Percentiles rank a stretch among this genome's conserved stretches.
These are phyloP conservation scores for Muntiacus reevesi DNA, from an alignment of 2,113 vertebrate genomes.

Conservation along the genomic window DNA sequence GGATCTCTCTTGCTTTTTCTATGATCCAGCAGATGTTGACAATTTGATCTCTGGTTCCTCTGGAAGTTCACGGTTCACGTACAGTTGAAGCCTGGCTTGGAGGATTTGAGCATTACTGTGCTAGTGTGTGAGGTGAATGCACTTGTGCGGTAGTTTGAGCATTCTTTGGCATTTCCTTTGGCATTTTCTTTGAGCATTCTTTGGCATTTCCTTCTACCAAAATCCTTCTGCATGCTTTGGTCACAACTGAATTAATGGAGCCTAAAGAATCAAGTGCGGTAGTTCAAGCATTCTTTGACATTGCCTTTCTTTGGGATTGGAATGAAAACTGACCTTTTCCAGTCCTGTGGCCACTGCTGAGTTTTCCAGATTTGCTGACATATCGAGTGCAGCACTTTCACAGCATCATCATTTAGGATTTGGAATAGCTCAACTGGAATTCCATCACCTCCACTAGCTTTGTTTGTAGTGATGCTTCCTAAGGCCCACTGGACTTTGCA, in stretches of 20 bases:
- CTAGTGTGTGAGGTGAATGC: neutral
- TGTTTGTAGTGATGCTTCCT: neutral
- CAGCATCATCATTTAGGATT: neutral
- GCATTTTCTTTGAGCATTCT: neutral
- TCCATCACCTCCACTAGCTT: neutral
- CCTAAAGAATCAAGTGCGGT: no score
- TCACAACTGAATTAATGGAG: no score
- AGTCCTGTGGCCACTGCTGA: neutral
- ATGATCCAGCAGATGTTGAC: neutral
- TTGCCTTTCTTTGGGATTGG: neutral
- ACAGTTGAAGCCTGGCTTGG: neutral
- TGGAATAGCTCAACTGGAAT: neutral
- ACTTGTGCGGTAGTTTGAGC: neutral
- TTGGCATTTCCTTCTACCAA: no score
- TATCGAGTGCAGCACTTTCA: neutral
- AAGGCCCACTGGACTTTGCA: neutral
- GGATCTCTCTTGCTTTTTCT: neutral
- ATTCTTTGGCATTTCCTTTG: neutral
- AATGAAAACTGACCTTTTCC: neutral
- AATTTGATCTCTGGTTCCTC: neutral
- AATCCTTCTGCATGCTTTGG: no score
- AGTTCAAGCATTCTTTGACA: neutral
- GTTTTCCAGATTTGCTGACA: neutral
- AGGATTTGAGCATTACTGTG: neutral
- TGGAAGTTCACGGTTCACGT: neutral